These are phyloP conservation scores for Brachionus paranguensis DNA, from an alignment of 1,140 invertebrate genomes.

Conservation along the genomic window DNA sequence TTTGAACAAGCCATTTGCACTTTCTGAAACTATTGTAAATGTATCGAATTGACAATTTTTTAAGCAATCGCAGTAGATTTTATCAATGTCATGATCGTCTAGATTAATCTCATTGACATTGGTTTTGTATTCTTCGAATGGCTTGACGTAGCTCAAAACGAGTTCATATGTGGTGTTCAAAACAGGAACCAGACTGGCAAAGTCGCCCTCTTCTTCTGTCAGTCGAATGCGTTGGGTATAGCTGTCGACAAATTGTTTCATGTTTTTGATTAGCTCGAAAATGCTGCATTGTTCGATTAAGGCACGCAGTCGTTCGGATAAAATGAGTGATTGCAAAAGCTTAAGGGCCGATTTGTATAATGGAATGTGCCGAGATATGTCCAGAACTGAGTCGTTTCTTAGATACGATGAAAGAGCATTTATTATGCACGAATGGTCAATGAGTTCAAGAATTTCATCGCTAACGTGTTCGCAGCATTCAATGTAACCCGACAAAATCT, in stretches of 20 bases:
- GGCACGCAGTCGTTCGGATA: constrained; percentile 63
- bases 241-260: constrained; percentile 82
- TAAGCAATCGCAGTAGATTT: constrained; percentile 74
- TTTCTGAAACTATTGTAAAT: constrained; percentile 80
- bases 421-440: constrained; percentile 74
- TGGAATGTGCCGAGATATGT: constrained; percentile 87
- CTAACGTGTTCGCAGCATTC: not conserved
- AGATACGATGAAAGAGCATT: constrained; percentile 82
- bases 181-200: constrained; percentile 25
- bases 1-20: constrained; percentile 66
- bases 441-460: constrained; percentile 64
- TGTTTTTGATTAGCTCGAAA: constrained; percentile 66
- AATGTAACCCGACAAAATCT: constrained; percentile 25
- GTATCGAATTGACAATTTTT: constrained; percentile 81
- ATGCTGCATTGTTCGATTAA: constrained; percentile 62
- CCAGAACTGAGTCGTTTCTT: constrained; percentile 85
- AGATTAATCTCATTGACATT: not conserved
- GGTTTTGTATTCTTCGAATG: not conserved
- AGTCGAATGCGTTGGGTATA: constrained; percentile 76
- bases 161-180: constrained; percentile 22
- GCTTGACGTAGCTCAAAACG: constrained; percentile 12
- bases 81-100: constrained; percentile 53
- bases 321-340: constrained; percentile 70
- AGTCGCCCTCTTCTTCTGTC: constrained; percentile 46
- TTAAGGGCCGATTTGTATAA: constrained; percentile 77